phyloP scores from a whole-genome alignment of 2,888 invertebrate species.

The Tortricodes alternella region DNA sequence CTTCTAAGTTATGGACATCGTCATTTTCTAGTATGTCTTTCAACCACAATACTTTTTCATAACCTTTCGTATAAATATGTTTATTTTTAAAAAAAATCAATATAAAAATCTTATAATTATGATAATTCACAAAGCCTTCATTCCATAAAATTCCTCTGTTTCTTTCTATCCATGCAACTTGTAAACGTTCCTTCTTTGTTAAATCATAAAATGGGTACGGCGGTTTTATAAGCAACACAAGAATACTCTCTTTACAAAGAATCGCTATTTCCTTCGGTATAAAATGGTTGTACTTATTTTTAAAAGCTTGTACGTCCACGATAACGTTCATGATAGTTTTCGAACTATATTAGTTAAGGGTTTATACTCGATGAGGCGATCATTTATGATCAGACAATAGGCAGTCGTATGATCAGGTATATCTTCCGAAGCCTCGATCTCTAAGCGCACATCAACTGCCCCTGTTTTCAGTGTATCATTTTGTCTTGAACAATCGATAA shows the following conservation, averaged over 20 bases:
- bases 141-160: too few species aligned
- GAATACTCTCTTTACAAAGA: conserved; percentile 6
- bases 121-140: too few species aligned
- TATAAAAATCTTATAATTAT: background rate
- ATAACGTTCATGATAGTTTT: conserved; percentile 34
- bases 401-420: conserved; percentile 37
- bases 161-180: too few species aligned
- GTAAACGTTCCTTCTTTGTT: conserved; percentile 28
- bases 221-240: too few species aligned
- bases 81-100: background rate
- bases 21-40: too few species aligned
- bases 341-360: conserved; percentile 35
- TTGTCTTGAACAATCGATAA: conserved; percentile 41
- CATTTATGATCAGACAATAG: conserved; percentile 41
- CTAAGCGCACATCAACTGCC: too few species aligned
- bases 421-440: conserved; percentile 35
- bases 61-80: too few species aligned
- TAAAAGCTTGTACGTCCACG: too few species aligned
- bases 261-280: conserved; percentile 37
- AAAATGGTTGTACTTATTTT: conserved; percentile 22
- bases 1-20: conserved; percentile 12
- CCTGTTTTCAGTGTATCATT: conserved; percentile 38
- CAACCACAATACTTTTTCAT: too few species aligned
- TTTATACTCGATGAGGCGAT: too few species aligned
- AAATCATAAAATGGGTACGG: too few species aligned